These are phyloP conservation scores for Chrysomallon squamiferum DNA, from an alignment of 1,140 invertebrate species.

Conservation along the genomic window DNA sequence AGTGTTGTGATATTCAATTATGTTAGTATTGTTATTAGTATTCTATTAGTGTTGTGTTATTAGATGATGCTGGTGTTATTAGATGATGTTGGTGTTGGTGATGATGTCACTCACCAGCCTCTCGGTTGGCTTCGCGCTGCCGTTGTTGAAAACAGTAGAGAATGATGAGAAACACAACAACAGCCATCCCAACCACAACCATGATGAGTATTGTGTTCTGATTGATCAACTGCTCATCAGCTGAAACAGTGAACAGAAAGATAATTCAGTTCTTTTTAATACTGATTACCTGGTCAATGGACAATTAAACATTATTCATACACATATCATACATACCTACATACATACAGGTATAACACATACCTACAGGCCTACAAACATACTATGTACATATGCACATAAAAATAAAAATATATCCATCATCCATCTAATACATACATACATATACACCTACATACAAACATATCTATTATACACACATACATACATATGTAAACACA, in stretches of 20 bases:
- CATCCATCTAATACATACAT: background rate
- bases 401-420: background rate
- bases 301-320: background rate
- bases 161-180: constrained; percentile 50
- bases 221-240: constrained; percentile 51
- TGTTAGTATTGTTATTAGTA: no score
- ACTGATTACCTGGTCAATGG: background rate
- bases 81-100: no score
- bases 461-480: no score
- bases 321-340: no score
- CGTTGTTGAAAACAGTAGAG: constrained; percentile 52
- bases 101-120: constrained; percentile 10
- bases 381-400: background rate
- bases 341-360: background rate
- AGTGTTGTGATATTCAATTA: no score
- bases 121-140: constrained; percentile 18
- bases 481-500: no score
- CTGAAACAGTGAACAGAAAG: constrained; percentile 24
- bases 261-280: background rate
- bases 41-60: no score
- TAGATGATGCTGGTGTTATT: no score
- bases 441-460: no score
- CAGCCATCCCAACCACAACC: constrained; percentile 50
- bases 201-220: constrained; percentile 53
- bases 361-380: background rate